phyloP scores from a whole-genome alignment of 92 coral and sea anemone genomes.

The Epizoanthus scotinus region DNA sequence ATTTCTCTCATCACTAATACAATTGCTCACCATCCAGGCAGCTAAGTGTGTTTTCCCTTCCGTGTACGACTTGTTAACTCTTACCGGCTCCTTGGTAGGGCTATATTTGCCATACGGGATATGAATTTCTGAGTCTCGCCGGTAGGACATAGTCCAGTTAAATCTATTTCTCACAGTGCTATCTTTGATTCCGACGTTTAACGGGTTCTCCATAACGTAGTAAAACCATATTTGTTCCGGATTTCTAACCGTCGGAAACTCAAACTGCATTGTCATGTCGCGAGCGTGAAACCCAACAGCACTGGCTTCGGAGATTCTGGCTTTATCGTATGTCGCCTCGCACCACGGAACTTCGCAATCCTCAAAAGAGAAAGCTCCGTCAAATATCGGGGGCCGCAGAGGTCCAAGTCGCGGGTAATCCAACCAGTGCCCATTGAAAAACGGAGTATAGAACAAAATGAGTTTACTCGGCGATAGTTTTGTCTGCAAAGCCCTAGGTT shows the following conservation, averaged over 20 bases:
- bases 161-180: slow-evolving; percentile 46
- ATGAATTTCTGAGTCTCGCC: slow-evolving; percentile 67
- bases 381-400: slow-evolving; percentile 40
- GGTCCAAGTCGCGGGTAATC: slow-evolving; percentile 55
- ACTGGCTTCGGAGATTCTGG: slow-evolving; percentile 55
- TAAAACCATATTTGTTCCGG: slow-evolving; percentile 82
- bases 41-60: slow-evolving; percentile 54
- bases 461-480: slow-evolving; percentile 42
- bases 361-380: slow-evolving; percentile 65
- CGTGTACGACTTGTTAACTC: slow-evolving; percentile 25
- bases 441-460: slow-evolving; percentile 64
- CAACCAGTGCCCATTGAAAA: slow-evolving; percentile 64
- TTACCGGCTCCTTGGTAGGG: slow-evolving; percentile 4
- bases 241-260: slow-evolving; percentile 36
- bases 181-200: slow-evolving; percentile 33
- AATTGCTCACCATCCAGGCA: slow-evolving; percentile 86
- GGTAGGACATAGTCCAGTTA: slow-evolving; percentile 89
- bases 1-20: slow-evolving; percentile 54
- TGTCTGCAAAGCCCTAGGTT: slow-evolving; percentile 15
- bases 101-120: slow-evolving; percentile 69
- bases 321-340: slow-evolving; percentile 58
- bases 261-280: slow-evolving; percentile 47
- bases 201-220: slow-evolving; percentile 73
- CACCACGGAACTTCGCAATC: slow-evolving; percentile 64
- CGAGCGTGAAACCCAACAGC: slow-evolving; percentile 85